Evolutionary conservation across 2,797 vertebrate genomes (phyloP), one percentile per base, ranked within the genome.

Genomic region (Margarornis squamiger): DNA sequence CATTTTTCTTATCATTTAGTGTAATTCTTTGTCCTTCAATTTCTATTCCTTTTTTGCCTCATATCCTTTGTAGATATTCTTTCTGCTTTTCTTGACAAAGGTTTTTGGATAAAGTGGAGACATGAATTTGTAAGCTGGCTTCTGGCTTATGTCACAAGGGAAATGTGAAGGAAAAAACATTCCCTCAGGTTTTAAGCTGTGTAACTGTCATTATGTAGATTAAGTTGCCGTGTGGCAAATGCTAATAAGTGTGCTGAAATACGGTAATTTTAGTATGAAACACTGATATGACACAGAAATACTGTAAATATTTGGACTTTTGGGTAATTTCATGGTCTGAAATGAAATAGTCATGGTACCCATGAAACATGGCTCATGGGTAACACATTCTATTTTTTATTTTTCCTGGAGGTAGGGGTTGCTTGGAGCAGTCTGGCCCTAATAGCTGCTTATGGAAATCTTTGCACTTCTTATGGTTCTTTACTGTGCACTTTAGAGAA

Each of bases 371-470:
- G 10, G 8, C 32, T 48, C 7, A 27, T 73, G 9, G 7, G 6
- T 80, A 41, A 10, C 41, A 27, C 36, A 63, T 55, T 78, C 13
- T 77, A 10, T 26, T 54, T 86, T 38, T 34, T 26, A 1, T 18
- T 61, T 80, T 45, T 65, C 22, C 5, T 4, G 12, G 16, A 4
- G 8, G 6, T 27, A 29, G 29, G 8, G 2, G 4, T 46, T 65
- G 8, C 2, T 27, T 84, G 32, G 32, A 14, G 6, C 0, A 0
- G 32, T 62, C 23, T 32, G 58, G 14, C 76, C 16, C 10, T 45
- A 39, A n/a, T 32, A 74, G 19, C 38, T 88, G 9, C 32, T 57
- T 70, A 13, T 38, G 65, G 36, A 78, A 78, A 38, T 86, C 8
- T 57, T 73, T 48, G 24, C 9, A 4, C 8, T 71, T 3, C 43